Base-by-base conservation (phyloP, 37 sponge, comb jelly and placozoan genomes). In the Diacarnus erythraeanus region DNA sequence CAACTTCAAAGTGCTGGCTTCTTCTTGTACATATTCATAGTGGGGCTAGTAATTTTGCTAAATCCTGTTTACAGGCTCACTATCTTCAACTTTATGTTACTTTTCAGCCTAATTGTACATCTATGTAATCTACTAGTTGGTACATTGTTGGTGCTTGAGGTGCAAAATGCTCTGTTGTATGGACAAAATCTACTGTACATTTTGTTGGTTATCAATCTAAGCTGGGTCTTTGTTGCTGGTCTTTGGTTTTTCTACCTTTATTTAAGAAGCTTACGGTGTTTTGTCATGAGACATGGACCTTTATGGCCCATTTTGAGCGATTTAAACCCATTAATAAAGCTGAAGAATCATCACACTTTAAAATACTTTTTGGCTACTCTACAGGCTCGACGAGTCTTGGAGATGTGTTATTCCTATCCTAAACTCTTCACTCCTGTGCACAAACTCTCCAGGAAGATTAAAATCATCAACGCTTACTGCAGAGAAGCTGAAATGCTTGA, bases 391-490 rank as follows among this genome's bases (percentile, higher is more conserved):
- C 8, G 18, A 63, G 64, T 20, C 8, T 63, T 63, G 31, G 64
- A 63, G 31, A 63, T 15, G 18, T 63, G 64, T 29, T 63, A 63
- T 15, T 63, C 64, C 26, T n/a, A 29, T 8, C 64, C 64, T 23
- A 29, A n/a, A n/a, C 20, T 63, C 30, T 63, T 63, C 64, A 29
- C 64, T 63, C 64, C 64, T 29, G 64, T 63, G n/a, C 64, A 63
- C 31, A 6, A 63, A 63, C 64, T 63, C 26, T 63, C 64, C 8
- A 6, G 20, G 64, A 12, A 63, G 20, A 63, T 63, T 29, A n/a
- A 63, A 63, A 63, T 63, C 31, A 63, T 63, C 64, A 63, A 63
- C 20, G 20, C 64, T 20, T 63, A 63, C 64, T 63, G 64, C 31
- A 63, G 64, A 63, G 64, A 63, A 15, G 31, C 64, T 6, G 64